These are phyloP conservation scores for Notodonta ziczac DNA, from an alignment of 2,888 invertebrate genomes.

Conservation along the genomic window DNA sequence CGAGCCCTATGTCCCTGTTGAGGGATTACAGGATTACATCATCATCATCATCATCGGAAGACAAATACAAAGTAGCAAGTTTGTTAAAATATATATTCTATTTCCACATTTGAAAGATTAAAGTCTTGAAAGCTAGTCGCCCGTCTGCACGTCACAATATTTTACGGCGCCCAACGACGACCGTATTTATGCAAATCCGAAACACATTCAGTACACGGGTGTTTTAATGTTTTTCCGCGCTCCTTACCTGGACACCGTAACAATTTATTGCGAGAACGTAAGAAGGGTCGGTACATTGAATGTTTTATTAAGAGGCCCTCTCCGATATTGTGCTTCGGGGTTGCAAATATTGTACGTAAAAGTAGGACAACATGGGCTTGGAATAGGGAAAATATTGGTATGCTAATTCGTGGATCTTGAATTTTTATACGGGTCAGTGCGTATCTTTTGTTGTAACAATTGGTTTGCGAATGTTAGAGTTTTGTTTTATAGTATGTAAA, in stretches of 20 bases:
- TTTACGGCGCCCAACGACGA: slow-evolving; percentile 21
- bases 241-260: slow-evolving; percentile 39
- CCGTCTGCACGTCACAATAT: slow-evolving; percentile 23
- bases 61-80: too few relatives aligned
- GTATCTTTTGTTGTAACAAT: not conserved
- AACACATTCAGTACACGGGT: slow-evolving; percentile 28
- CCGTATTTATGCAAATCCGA: slow-evolving; percentile 48
- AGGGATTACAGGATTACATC: too few relatives aligned
- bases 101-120: not conserved
- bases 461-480: not conserved
- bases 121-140: not conserved
- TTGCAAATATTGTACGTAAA: not conserved
- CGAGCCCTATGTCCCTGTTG: too few relatives aligned
- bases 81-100: too few relatives aligned
- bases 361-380: not conserved
- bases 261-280: slow-evolving; percentile 44
- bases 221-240: slow-evolving; percentile 39
- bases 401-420: not conserved
- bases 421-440: slow-evolving; percentile 1
- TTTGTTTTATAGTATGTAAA: too few relatives aligned
- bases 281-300: slow-evolving; percentile 40
- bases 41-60: too few relatives aligned
- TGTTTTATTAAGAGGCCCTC: slow-evolving; percentile 43
- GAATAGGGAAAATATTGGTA: not conserved
- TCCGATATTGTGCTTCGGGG: slow-evolving; percentile 10